These are phyloP conservation scores for Idaea straminata DNA, from an alignment of 2,888 invertebrate genomes.

Conservation along the genomic window DNA sequence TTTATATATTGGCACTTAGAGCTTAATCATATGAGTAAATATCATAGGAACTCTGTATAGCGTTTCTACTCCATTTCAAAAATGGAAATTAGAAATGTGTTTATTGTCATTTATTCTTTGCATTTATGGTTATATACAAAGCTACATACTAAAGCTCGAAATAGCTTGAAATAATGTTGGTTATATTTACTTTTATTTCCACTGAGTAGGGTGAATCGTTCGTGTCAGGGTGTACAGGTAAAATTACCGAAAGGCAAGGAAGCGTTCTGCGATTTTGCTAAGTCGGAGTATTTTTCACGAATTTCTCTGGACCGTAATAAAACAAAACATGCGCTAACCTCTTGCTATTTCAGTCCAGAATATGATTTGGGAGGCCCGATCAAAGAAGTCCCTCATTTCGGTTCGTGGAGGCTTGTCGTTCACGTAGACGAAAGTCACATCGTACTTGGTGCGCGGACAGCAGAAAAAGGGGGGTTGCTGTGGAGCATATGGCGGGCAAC, in stretches of 20 bases:
- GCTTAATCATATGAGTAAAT: too few relatives aligned
- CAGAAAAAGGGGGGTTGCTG: constrained; percentile 47
- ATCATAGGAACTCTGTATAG: too few relatives aligned
- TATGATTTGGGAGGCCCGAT: constrained; percentile 84
- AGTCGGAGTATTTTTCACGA: constrained; percentile 27
- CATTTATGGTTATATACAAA: too few relatives aligned
- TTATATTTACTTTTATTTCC: constrained; percentile 23
- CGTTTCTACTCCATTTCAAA: too few relatives aligned
- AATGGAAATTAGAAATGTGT: too few relatives aligned
- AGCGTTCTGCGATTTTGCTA: constrained; percentile 32
- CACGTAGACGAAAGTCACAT: constrained; percentile 75
- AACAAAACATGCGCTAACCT: constrained; percentile 66
- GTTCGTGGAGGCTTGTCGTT: constrained; percentile 81
- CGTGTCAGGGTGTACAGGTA: constrained; percentile 27
- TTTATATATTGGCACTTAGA: too few relatives aligned
- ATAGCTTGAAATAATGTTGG: constrained; percentile 5
- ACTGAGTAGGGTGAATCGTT: constrained; percentile 26
- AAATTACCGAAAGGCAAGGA: constrained; percentile 29
- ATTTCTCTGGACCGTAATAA: constrained; percentile 30
- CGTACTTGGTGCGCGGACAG: constrained; percentile 55
- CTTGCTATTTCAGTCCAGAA: constrained; percentile 89
- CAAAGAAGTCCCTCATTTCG: constrained; percentile 83
- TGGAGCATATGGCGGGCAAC: constrained; percentile 20
- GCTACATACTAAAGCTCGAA: too few relatives aligned
- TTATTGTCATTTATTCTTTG: too few relatives aligned